These are phyloP conservation scores for Chelonus insularis DNA, from an alignment of 1,140 invertebrate genomes.

Conservation along the genomic window DNA sequence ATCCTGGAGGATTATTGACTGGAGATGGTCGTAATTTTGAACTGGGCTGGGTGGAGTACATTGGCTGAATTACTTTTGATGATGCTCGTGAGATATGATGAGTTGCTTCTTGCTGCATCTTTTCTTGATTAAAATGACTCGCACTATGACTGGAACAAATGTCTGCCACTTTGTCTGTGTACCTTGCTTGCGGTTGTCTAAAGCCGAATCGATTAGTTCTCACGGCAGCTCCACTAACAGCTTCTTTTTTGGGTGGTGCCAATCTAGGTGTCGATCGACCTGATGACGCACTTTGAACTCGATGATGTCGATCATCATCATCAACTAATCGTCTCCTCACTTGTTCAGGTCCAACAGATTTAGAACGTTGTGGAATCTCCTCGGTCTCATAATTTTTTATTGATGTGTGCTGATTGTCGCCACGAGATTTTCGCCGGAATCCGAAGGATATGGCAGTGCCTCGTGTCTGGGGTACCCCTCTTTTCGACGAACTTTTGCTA, in stretches of 20 bases:
- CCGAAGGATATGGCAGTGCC: conserved; percentile 73
- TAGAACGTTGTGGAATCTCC: conserved; percentile 48
- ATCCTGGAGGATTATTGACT: conserved; percentile 31
- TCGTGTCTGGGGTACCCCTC: conserved; percentile 60
- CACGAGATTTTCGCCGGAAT: conserved; percentile 63
- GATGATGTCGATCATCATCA: conserved; percentile 37
- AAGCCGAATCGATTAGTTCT: conserved; percentile 62
- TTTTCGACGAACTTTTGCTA: conserved; percentile 62
- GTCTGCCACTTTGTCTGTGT: conserved; percentile 59
- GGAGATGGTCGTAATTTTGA: conserved; percentile 39
- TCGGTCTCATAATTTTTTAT: conserved; percentile 47
- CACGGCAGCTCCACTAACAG: conserved; percentile 47
- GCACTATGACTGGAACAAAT: conserved; percentile 46
- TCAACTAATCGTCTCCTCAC: conserved; percentile 38
- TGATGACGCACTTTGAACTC: conserved; percentile 47
- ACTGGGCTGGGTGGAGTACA: conserved; percentile 18
- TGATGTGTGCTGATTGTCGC: conserved; percentile 37
- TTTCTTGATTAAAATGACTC: conserved; percentile 46
- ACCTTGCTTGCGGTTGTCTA: conserved; percentile 50
- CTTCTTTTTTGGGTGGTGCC: conserved; percentile 61
- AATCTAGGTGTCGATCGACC: conserved; percentile 59
- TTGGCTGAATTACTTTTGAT: conserved; percentile 20
- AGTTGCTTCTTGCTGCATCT: conserved; percentile 32
- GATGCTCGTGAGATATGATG: conserved; percentile 27
- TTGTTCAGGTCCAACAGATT: conserved; percentile 54